Base-by-base conservation (phyloP, 1,140 invertebrate genomes). In the Leptestheria dahalacensis region DNA sequence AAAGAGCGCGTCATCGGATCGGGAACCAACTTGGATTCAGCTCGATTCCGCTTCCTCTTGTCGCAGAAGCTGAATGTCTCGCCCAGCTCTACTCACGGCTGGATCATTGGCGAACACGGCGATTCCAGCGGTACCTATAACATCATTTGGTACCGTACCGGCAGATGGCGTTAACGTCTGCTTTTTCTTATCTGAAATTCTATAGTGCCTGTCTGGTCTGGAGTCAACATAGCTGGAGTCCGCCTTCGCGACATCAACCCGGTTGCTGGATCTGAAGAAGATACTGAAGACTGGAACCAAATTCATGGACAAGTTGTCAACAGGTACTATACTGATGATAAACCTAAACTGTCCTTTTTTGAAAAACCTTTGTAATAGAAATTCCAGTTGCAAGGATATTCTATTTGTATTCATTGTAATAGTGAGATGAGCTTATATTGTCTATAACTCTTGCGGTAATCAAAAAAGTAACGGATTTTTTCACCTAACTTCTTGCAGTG, bases 1-100 rank as follows among this genome's bases (percentile, higher is more conserved):
- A 83, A 84, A 66, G 79, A 91, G 67, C 80, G 83, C 41, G 86
- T 94, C 9, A 85, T 94, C 66, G 91, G 91, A 20, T 89, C 88
- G 47, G 91, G 91, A 20, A 93, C 89, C 4, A 93, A 92, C 73
- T 74, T 94, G 48, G 91, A 94, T 72, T 90, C 89, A 0, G 86
- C 87, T 0, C 75, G 91, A 48, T 92, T 94, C 74, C 79, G 88
- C n/a, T 92, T 89, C 73, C 73, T 91, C 18, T 76, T 94, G 51
- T 88, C 86, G 0, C 84, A 93, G 69, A 83, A 78, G 66, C 72
- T 94, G 24, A 78, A 80, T 52, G 78, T 92, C 41, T 85, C 88
- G 0, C 82, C 89, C 2, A 82, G 81, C 10, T 91, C 84, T 65
- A 84, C 83, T 65, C 88, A 94, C 68, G 89, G 87, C 0, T 93